These are phyloP conservation scores for Uloborus diversus DNA, from an alignment of 1,140 invertebrate genomes.

Conservation along the genomic window DNA sequence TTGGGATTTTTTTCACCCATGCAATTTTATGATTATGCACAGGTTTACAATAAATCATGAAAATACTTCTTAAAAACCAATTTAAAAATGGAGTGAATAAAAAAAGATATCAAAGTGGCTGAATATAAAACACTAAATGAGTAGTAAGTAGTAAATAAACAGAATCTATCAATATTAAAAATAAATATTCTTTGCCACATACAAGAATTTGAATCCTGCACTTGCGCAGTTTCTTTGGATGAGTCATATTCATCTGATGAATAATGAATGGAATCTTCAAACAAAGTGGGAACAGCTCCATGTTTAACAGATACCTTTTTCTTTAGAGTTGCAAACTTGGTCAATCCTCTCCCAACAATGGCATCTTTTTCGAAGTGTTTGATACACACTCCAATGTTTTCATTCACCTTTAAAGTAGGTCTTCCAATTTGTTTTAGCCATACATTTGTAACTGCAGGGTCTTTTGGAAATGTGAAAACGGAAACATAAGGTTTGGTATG, in stretches of 20 bases:
- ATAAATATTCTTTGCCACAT: background rate
- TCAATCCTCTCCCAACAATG: background rate
- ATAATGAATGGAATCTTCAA: background rate
- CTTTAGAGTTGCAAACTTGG: background rate
- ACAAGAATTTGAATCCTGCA: background rate
- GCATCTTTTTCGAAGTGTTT: constrained; percentile 27
- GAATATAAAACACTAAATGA: no score
- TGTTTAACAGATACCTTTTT: constrained; percentile 15
- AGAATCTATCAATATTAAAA: background rate
- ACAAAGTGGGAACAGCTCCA: constrained; percentile 18
- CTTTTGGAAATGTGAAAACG: constrained; percentile 33
- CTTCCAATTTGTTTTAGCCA: constrained; percentile 14
- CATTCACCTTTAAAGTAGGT: background rate
- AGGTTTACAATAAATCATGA: no score
- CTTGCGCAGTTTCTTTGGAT: background rate
- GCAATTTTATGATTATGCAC: no score
- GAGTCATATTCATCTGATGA: background rate
- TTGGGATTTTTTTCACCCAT: no score
- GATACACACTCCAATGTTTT: constrained; percentile 20
- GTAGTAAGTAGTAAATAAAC: no score
- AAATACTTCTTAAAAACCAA: no score
- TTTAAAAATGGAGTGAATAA: no score
- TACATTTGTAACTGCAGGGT: background rate
- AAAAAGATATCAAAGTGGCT: no score
- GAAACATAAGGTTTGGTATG: constrained; percentile 26